Evolutionary conservation across 1,140 invertebrate genomes (phyloP).

Genomic region (Pteromalus puparum): DNA sequence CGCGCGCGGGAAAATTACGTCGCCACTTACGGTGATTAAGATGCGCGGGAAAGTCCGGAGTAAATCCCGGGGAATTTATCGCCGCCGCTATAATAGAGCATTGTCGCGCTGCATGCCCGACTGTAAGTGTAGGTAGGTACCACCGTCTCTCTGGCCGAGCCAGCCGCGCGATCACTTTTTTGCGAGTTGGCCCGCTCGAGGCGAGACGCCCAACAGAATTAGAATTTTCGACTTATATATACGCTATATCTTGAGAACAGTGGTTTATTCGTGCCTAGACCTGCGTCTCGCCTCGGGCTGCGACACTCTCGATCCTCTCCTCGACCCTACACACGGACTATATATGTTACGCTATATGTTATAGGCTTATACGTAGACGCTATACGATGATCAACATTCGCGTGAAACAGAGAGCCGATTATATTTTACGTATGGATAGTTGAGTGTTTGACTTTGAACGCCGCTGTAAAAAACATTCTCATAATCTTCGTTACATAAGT

Average conservation of each 20-base stretch:
- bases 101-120: neutral
- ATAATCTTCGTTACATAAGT: neutral
- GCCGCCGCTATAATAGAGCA: neutral
- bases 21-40: conserved; percentile 43
- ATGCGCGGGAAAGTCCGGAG: conserved; percentile 1
- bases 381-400: conserved; percentile 3
- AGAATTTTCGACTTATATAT: neutral
- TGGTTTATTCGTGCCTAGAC: neutral
- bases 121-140: no score
- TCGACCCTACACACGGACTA: no score
- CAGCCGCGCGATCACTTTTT: neutral
- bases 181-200: no score
- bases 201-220: neutral
- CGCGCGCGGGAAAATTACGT: neutral
- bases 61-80: conserved; percentile 34
- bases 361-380: neutral
- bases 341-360: no score
- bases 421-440: neutral
- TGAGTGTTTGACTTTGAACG: neutral
- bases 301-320: no score
- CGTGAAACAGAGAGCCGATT: neutral
- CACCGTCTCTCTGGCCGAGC: no score
- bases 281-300: no score
- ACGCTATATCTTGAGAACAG: neutral
- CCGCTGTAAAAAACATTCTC: neutral